Evolutionary conservation across 2,888 invertebrate species (phyloP).

Genomic region (Latrodectus hesperus): DNA sequence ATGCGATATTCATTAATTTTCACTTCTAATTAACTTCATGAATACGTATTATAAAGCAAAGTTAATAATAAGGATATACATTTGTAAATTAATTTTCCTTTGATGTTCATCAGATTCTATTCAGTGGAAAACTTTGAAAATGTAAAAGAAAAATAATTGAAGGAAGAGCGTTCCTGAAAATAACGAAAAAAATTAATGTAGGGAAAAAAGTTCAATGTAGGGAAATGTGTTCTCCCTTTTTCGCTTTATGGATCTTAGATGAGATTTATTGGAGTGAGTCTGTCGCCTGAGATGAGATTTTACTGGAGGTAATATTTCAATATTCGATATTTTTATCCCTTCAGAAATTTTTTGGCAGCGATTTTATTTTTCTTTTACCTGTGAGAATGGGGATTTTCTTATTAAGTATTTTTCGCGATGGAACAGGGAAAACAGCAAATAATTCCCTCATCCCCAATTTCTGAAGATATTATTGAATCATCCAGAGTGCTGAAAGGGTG

Average conservation of each 20-base stretch:
- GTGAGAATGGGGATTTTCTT: conserved; percentile 4
- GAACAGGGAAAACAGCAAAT: conserved; percentile 1
- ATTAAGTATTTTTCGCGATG: background rate
- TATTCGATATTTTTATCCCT: conserved; percentile 41
- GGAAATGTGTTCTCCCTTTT: conserved; percentile 24
- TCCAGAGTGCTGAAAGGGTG: conserved; percentile 11
- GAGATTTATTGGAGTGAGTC: conserved; percentile 55
- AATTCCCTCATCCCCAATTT: conserved; percentile 32
- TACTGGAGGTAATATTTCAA: conserved; percentile 62
- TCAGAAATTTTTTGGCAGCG: background rate
- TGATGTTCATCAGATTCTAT: no score
- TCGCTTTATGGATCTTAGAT: conserved; percentile 52
- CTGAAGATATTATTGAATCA: conserved; percentile 31
- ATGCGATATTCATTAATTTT: no score
- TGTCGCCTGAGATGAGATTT: conserved; percentile 57
- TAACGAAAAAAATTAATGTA: background rate
- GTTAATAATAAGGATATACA: no score
- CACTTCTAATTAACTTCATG: no score
- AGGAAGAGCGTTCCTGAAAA: conserved; percentile 35
- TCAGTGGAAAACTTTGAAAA: no score
- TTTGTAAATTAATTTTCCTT: no score
- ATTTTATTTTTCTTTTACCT: background rate
- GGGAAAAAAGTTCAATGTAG: background rate
- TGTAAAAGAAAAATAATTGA: conserved; percentile 41
- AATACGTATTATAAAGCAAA: no score